Percentiles rank a stretch among this genome's conserved stretches.
Conservation (phyloP, 2,113 vertebrate species). For the Meles meles region DNA sequence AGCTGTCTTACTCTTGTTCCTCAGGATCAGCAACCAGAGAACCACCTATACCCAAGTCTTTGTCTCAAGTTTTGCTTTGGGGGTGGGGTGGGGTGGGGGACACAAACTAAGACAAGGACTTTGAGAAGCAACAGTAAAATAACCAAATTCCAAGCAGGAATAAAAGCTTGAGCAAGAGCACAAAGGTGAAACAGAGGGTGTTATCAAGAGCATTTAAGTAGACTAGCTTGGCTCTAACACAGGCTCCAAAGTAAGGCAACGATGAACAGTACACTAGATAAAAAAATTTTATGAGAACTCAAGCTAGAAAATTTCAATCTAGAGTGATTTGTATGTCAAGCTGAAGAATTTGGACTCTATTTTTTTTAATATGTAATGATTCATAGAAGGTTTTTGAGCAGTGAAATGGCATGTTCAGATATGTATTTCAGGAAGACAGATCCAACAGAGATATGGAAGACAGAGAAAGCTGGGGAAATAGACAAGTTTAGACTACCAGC, state of each 20-base stretch:
- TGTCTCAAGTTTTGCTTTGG: background rate
- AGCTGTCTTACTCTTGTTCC: background rate
- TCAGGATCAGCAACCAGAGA: background rate
- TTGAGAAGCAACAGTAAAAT: background rate
- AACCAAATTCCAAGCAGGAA: background rate
- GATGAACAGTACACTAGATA: too few relatives aligned
- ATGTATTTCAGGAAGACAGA: background rate
- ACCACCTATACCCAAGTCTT: background rate
- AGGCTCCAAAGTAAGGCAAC: background rate
- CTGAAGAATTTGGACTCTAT: background rate
- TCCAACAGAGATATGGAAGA: background rate
- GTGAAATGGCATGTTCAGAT: background rate
- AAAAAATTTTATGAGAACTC: background rate
- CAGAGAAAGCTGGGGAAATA: background rate
- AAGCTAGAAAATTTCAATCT: background rate
- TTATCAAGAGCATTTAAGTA: background rate
- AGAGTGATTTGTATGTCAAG: background rate
- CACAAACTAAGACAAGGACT: background rate
- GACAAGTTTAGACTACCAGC: background rate
- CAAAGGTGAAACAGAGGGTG: background rate
- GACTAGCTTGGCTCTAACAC: background rate
- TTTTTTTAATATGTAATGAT: background rate
- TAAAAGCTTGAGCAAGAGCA: background rate
- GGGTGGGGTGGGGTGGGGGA: fast-evolving
- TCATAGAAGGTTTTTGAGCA: background rate